Evolutionary conservation across 2,797 vertebrate species (phyloP).

Genomic region (Poliocrania exsul): DNA sequence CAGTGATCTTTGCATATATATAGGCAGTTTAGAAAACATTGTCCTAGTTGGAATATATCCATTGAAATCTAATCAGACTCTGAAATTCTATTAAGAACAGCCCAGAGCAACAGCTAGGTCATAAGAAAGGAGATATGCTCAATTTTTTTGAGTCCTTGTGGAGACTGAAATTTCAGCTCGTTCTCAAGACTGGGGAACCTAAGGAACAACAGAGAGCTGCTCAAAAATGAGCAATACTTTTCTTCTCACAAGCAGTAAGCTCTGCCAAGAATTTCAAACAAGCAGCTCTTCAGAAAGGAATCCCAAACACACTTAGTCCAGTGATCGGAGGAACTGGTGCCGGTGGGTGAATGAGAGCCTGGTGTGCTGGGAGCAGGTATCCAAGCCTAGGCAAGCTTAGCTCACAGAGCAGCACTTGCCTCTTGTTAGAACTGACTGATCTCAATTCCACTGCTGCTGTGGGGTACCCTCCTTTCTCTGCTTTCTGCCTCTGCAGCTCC

Average conservation of each 20-base stretch:
- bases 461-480: background rate
- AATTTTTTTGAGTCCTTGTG: background rate
- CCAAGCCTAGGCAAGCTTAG: background rate
- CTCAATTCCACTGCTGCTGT: background rate
- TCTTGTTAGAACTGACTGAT: accelerated
- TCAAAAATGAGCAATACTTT: background rate
- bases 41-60: background rate
- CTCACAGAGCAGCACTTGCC: background rate
- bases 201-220: background rate
- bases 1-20: background rate
- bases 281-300: background rate
- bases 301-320: accelerated
- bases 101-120: background rate
- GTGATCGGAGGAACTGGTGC: accelerated
- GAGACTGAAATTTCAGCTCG: background rate
- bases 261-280: background rate
- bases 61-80: background rate
- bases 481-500: background rate
- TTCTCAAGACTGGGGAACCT: background rate
- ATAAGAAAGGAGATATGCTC: background rate
- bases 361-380: accelerated
- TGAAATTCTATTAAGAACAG: background rate
- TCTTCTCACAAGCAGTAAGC: background rate
- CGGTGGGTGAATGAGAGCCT: background rate
- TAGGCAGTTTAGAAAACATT: background rate